Percentiles rank a stretch among this genome's conserved stretches.
phyloP scores from a whole-genome alignment of 1,140 invertebrate genomes.

The Camponotus pennsylvanicus region DNA sequence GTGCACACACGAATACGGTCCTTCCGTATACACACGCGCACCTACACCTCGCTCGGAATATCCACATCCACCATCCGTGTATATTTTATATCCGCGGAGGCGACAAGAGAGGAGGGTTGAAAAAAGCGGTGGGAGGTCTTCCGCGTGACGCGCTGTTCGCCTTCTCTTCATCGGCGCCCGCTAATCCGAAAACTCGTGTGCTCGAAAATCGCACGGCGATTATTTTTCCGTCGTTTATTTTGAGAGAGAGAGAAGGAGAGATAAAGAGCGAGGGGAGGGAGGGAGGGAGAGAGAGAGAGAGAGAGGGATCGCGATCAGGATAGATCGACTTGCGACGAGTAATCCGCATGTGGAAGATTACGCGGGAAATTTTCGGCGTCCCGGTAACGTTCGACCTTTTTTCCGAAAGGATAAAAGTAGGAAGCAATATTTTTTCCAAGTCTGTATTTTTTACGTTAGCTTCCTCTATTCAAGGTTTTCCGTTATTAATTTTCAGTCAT shows the following conservation, averaged over 20 bases:
- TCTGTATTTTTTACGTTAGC: background rate
- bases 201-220: constrained; percentile 58
- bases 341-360: constrained; percentile 46
- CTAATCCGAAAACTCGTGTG: constrained; percentile 59
- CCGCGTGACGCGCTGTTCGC: constrained; percentile 15
- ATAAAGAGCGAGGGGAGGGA: background rate
- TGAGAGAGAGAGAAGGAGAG: constrained; percentile 16
- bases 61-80: constrained; percentile 70
- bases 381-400: constrained; percentile 9
- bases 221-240: constrained; percentile 50
- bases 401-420: background rate
- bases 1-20: background rate
- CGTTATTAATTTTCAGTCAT: background rate
- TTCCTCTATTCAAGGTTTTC: background rate
- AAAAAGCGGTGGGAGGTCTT: constrained; percentile 33
- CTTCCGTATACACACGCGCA: constrained; percentile 1
- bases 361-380: constrained; percentile 36
- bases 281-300: background rate
- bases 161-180: constrained; percentile 37
- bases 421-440: background rate
- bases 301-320: background rate
- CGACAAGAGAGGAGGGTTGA: background rate
- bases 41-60: constrained; percentile 61
- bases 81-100: constrained; percentile 80
- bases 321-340: constrained; percentile 35